Percentiles rank a stretch among this genome's conserved stretches.
Evolutionary conservation across 2,113 vertebrate species (phyloP).

Genomic region (Carlito syrichta): DNA sequence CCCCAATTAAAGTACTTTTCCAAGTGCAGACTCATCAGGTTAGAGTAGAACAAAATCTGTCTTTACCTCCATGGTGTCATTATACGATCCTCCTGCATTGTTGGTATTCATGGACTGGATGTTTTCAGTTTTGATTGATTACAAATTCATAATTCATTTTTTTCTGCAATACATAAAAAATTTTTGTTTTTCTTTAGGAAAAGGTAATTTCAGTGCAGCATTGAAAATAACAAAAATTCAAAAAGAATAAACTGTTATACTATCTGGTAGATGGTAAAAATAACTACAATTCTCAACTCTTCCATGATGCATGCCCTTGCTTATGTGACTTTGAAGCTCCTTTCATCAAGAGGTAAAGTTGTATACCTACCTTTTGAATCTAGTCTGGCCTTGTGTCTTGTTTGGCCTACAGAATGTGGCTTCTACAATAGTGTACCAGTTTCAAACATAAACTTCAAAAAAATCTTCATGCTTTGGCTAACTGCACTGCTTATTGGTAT

Average conservation of each 20-base stretch:
- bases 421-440: background rate
- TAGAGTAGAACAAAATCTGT: background rate
- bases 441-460: background rate
- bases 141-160: background rate
- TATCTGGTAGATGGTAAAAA: background rate
- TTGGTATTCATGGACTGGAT: background rate
- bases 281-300: background rate
- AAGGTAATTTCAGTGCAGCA: conserved; percentile 25
- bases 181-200: conserved; percentile 25
- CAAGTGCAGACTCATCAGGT: background rate
- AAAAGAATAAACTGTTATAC: background rate
- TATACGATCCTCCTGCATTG: background rate
- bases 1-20: background rate
- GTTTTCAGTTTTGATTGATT: conserved; percentile 23
- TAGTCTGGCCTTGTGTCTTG: background rate
- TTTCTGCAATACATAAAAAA: background rate
- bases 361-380: background rate
- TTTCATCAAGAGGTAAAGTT: background rate
- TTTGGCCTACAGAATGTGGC: background rate
- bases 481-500: background rate
- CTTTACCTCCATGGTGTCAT: background rate
- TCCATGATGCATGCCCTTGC: background rate
- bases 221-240: conserved; percentile 11
- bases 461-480: background rate
- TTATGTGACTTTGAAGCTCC: background rate